Percentiles rank a stretch among this genome's conserved stretches.
Evolutionary conservation across 2,888 invertebrate genomes (phyloP).

Genomic region (Zootermopsis nevadensis): DNA sequence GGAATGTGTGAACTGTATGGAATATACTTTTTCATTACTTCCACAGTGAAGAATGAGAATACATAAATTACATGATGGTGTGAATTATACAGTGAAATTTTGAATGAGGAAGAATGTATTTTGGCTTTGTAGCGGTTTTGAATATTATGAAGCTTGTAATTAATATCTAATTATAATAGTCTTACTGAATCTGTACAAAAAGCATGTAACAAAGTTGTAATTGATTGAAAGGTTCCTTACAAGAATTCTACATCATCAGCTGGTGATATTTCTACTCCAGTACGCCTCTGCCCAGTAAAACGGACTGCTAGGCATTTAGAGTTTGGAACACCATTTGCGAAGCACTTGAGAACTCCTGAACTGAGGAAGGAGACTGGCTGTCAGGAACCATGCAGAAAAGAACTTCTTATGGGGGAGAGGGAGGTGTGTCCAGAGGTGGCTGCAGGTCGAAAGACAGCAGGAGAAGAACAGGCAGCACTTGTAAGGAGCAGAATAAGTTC

Average conservation of each 20-base stretch:
- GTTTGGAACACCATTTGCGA: conserved; percentile 48
- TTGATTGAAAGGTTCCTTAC: conserved; percentile 36
- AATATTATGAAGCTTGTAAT: too few relatives aligned
- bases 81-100: too few relatives aligned
- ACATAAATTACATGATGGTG: too few relatives aligned
- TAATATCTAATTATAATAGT: too few relatives aligned
- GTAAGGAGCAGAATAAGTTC: not conserved
- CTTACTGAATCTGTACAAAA: too few relatives aligned
- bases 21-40: too few relatives aligned
- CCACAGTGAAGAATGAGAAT: too few relatives aligned
- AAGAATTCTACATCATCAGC: conserved; percentile 2
- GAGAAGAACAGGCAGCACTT: not conserved
- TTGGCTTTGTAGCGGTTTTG: too few relatives aligned
- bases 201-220: not conserved
- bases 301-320: conserved; percentile 10
- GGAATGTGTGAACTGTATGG: too few relatives aligned
- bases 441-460: conserved; percentile 34
- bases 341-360: not conserved
- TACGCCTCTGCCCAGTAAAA: not conserved
- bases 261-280: not conserved
- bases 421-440: conserved; percentile 28
- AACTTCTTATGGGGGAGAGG: not conserved
- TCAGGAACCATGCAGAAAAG: too few relatives aligned
- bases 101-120: too few relatives aligned
- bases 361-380: too few relatives aligned